Evolutionary conservation across 2,113 vertebrate genomes (phyloP).

Genomic region (Lipophrys pholis): DNA sequence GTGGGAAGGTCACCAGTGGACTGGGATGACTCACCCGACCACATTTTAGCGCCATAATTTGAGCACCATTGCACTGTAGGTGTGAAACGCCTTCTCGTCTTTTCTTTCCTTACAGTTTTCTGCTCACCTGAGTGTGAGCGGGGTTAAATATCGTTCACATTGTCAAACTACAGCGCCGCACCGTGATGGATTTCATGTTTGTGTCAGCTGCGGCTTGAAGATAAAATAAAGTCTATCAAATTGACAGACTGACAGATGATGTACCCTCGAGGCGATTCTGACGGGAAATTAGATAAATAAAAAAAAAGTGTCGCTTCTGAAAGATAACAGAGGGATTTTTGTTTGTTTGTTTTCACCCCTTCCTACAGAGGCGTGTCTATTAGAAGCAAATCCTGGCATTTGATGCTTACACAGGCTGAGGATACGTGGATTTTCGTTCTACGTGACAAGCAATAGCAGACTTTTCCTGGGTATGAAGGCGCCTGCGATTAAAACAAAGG

Average conservation of each 20-base stretch:
- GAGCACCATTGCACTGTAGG: slow-evolving; percentile 12
- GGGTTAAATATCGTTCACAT: slow-evolving; percentile 2
- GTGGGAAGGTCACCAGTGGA: slow-evolving; percentile 31
- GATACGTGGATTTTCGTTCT: slow-evolving; percentile 21
- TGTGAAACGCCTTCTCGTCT: neutral
- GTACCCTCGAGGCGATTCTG: slow-evolving; percentile 29
- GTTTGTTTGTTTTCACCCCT: neutral
- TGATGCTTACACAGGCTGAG: slow-evolving; percentile 10
- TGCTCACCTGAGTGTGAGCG: neutral
- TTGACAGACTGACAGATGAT: slow-evolving; percentile 25
- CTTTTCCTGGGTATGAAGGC: slow-evolving; percentile 19
- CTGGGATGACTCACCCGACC: slow-evolving; percentile 18
- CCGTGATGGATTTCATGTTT: slow-evolving; percentile 14
- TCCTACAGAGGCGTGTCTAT: neutral
- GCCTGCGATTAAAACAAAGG: slow-evolving; percentile 33
- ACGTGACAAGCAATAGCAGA: slow-evolving; percentile 15
- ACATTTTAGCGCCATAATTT: slow-evolving; percentile 17
- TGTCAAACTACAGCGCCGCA: neutral
- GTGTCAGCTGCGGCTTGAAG: neutral
- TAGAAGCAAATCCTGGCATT: slow-evolving; percentile 9
- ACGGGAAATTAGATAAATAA: slow-evolving; percentile 14
- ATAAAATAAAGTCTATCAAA: slow-evolving; percentile 15
- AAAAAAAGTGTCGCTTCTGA: slow-evolving; percentile 17
- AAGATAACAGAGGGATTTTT: neutral
- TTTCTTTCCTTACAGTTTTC: slow-evolving; percentile 1